Conservation (phyloP, 1,140 invertebrate species). For the Macrotrachela quadricornifera region DNA sequence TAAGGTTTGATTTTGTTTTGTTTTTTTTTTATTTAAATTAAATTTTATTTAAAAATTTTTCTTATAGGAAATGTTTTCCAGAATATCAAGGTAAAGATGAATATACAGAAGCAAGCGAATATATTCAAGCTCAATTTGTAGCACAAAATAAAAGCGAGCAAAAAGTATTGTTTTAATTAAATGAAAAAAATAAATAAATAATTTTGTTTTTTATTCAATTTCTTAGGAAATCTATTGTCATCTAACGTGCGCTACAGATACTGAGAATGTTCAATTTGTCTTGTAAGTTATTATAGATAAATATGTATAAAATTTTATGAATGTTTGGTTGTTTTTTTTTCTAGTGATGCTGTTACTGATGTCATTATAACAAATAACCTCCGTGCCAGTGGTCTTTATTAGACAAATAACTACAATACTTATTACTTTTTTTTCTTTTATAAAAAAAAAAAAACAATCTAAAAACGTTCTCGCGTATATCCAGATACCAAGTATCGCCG, state of each 20-base stretch:
- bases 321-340: too few relatives aligned
- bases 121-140: slow-evolving; percentile 13
- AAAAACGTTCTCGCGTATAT: too few relatives aligned
- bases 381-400: slow-evolving; percentile 89
- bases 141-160: slow-evolving; percentile 14
- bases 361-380: slow-evolving; percentile 99
- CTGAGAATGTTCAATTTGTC: slow-evolving; percentile 15
- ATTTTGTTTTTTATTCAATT: slow-evolving; percentile 34
- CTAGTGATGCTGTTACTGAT: slow-evolving; percentile 79
- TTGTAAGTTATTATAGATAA: neutral
- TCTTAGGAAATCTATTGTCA: slow-evolving; percentile 13
- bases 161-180: slow-evolving; percentile 9
- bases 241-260: slow-evolving; percentile 14
- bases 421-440: neutral
- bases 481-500: too few relatives aligned
- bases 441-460: too few relatives aligned
- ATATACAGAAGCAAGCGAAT: slow-evolving; percentile 12
- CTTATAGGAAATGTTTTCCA: slow-evolving; percentile 8
- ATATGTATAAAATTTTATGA: too few relatives aligned
- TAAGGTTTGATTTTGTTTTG: slow-evolving; percentile 7
- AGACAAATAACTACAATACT: slow-evolving; percentile 14
- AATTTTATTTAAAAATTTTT: too few relatives aligned
- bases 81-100: slow-evolving; percentile 11
- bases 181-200: too few relatives aligned
- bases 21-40: too few relatives aligned